Percentiles rank a stretch among this genome's conserved stretches.
phyloP scores from a whole-genome alignment of 2,888 invertebrate species.

The Oscheius onirici region DNA sequence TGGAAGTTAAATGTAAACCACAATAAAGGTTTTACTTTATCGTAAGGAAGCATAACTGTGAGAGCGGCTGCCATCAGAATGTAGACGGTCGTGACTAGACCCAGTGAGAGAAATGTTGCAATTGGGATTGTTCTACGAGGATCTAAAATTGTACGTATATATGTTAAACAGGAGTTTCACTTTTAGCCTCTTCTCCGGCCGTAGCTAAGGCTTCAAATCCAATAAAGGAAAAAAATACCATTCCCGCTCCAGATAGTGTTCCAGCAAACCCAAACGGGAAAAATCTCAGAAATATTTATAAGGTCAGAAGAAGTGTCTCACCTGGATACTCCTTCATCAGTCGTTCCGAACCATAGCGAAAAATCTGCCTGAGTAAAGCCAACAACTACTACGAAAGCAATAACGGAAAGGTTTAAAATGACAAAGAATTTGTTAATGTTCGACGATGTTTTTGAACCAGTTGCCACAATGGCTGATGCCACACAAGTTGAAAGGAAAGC shows the following conservation, averaged over 20 bases:
- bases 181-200: constrained; percentile 72
- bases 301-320: constrained; percentile 8
- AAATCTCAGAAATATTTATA: constrained; percentile 20
- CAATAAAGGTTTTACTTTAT: constrained; percentile 32
- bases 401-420: constrained; percentile 61
- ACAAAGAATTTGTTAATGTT: constrained; percentile 72
- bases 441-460: constrained; percentile 72
- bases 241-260: constrained; percentile 72
- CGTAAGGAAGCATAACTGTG: constrained; percentile 54
- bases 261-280: constrained; percentile 72
- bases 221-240: constrained; percentile 73
- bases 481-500: constrained; percentile 40
- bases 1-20: background rate
- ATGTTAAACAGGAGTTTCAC: constrained; percentile 26
- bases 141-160: constrained; percentile 37
- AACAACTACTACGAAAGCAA: constrained; percentile 74
- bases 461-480: constrained; percentile 59
- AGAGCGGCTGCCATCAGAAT: constrained; percentile 49
- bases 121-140: constrained; percentile 52
- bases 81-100: constrained; percentile 44
- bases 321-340: constrained; percentile 36
- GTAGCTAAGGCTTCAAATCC: constrained; percentile 73
- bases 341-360: constrained; percentile 79
- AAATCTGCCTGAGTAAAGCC: constrained; percentile 86
- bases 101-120: constrained; percentile 54